phyloP scores from a whole-genome alignment of 1,140 invertebrate species.

The Akabosia matsudoensis region DNA sequence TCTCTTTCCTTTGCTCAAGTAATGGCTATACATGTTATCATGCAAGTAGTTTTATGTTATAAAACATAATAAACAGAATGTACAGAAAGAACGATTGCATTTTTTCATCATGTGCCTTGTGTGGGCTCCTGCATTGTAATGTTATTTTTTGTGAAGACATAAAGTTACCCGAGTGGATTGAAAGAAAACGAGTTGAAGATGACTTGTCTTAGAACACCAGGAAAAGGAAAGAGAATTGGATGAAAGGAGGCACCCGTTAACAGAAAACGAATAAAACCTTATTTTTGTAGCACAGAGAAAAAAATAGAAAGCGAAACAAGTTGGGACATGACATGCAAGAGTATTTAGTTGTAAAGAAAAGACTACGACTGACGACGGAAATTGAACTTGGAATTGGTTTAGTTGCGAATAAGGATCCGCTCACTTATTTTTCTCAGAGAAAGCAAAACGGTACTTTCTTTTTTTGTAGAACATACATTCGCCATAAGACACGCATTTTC shows the following conservation, averaged over 20 bases:
- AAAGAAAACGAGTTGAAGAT: neutral
- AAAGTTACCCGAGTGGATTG: constrained; percentile 3
- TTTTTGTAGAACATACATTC: neutral
- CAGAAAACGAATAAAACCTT: no score
- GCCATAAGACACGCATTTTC: neutral
- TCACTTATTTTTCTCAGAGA: no score
- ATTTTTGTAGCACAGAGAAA: no score
- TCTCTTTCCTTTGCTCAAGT: neutral
- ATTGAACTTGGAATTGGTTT: constrained; percentile 23
- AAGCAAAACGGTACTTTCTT: no score
- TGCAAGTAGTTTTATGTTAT: no score
- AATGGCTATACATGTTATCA: no score
- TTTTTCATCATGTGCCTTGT: no score
- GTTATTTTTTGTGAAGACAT: neutral
- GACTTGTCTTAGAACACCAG: neutral
- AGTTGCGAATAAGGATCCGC: constrained; percentile 13
- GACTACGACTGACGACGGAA: constrained; percentile 6
- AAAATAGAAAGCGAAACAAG: no score
- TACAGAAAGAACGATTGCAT: neutral
- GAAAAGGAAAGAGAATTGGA: neutral
- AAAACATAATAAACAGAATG: neutral
- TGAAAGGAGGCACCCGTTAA: no score
- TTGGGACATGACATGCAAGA: no score
- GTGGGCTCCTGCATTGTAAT: neutral
- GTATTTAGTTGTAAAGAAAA: neutral